Percentiles rank a stretch among this genome's conserved stretches.
phyloP scores from a whole-genome alignment of 1,140 invertebrate genomes.

The Drosophila jambulina region DNA sequence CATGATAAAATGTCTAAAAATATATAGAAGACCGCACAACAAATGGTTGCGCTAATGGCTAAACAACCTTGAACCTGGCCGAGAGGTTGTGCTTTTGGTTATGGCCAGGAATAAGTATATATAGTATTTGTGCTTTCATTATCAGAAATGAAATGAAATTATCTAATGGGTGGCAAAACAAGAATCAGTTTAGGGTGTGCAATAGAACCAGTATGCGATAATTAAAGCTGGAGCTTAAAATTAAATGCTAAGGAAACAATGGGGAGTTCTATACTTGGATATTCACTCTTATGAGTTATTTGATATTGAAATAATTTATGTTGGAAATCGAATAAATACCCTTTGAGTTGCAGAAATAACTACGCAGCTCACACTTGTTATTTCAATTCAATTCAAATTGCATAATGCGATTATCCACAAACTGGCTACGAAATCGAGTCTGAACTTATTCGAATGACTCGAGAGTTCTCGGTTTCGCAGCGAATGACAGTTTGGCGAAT shows the following conservation, averaged over 20 bases:
- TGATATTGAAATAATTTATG: too few relatives aligned
- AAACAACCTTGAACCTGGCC: constrained; percentile 73
- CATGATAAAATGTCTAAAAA: constrained; percentile 80
- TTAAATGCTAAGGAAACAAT: not conserved
- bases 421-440: constrained; percentile 27
- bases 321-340: not conserved
- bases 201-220: constrained; percentile 6
- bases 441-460: constrained; percentile 49
- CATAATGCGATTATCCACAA: constrained; percentile 39
- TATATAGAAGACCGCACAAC: constrained; percentile 45
- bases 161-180: constrained; percentile 36
- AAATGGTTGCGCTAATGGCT: constrained; percentile 36
- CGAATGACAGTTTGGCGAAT: constrained; percentile 39
- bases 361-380: constrained; percentile 13
- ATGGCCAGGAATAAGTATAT: constrained; percentile 18
- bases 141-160: constrained; percentile 42
- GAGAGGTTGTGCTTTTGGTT: constrained; percentile 62
- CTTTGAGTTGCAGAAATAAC: too few relatives aligned
- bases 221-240: not conserved
- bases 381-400: constrained; percentile 36
- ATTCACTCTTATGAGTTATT: not conserved
- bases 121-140: constrained; percentile 26
- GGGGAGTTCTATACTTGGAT: not conserved
- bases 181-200: constrained; percentile 16
- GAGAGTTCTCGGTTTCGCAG: constrained; percentile 26